Conservation (phyloP, 2,113 vertebrate genomes). For the Dipodomys stephensi region DNA sequence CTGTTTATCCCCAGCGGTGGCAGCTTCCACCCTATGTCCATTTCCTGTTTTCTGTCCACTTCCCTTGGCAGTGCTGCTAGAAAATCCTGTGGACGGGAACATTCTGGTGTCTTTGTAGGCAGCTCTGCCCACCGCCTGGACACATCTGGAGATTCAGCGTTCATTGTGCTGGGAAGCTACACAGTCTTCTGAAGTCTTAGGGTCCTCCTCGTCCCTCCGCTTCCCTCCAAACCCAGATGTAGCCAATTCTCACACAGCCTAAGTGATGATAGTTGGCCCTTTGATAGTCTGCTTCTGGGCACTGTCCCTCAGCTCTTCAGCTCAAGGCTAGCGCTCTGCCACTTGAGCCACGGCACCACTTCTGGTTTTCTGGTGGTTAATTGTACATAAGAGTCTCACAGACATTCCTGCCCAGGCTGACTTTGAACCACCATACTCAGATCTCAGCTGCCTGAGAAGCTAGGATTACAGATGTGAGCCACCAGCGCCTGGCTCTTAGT, state of each 20-base stretch:
- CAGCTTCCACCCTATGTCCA: accelerated
- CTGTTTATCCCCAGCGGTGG: not conserved
- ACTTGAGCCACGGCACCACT: no score
- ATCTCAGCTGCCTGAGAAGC: no score
- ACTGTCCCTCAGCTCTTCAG: no score
- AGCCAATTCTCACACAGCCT: not conserved
- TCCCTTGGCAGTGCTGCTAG: not conserved
- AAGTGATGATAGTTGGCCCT: not conserved
- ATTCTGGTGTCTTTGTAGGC: not conserved
- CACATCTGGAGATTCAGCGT: not conserved
- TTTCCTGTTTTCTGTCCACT: not conserved
- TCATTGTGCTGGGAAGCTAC: not conserved
- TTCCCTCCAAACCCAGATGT: not conserved
- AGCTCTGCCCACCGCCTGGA: no score
- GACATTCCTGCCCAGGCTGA: no score
- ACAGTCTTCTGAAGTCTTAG: not conserved
- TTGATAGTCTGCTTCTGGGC: not conserved
- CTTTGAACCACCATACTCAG: no score
- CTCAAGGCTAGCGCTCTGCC: no score
- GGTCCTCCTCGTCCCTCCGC: no score
- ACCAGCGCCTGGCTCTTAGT: not conserved
- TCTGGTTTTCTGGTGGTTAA: no score
- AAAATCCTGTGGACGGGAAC: not conserved
- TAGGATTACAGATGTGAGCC: no score
- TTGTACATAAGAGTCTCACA: no score